Base-by-base conservation (phyloP, 2,113 vertebrate genomes). In the Zonotrichia leucophrys region DNA sequence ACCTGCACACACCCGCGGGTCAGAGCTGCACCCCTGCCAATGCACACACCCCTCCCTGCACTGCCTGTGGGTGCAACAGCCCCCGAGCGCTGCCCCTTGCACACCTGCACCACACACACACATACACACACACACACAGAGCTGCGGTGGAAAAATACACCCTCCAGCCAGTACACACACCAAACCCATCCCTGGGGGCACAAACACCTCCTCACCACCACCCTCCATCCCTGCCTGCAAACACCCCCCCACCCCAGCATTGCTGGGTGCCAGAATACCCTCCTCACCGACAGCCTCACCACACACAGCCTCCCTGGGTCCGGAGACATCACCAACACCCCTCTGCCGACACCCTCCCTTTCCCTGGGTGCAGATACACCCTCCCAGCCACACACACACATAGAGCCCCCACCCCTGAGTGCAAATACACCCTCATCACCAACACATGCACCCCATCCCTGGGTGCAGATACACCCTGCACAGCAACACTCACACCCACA, bases 1-100 rank as follows among this genome's bases (percentile, higher is more conserved):
- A 53, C 31, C 44, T 23, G 33, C 5, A 27, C 72, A 41, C 62
- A 53, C 7, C 20, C 3, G 1, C 15, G 46, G 55, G 20, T 23
- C n/a, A 76, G n/a, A 75, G 37, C n/a, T 0, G 0, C n/a, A 10
- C 9, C 75, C 50, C 56, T 3, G 1, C 17, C 55, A 23, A 27
- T 0, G 3, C 55, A 55, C 31, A 15, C 50, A 12, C 27, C 5
- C 33, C 30, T 31, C 37, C 28, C 21, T 4, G 8, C 69, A n/a
- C 53, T 10, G 10, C 35, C 79, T 27, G 78, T 0, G 59, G 41
- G 64, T 28, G 33, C 53, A 64, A 20, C 82, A 23, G 5, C 4
- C 58, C 58, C 17, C 0, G 0, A 28, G 77, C 4, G 2, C 72
- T 35, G 16, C 69, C 60, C 53, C 47, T 35, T 17, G 75, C 35